Conservation (phyloP, 2,797 vertebrate species). For the Megalops cyprinoides region DNA sequence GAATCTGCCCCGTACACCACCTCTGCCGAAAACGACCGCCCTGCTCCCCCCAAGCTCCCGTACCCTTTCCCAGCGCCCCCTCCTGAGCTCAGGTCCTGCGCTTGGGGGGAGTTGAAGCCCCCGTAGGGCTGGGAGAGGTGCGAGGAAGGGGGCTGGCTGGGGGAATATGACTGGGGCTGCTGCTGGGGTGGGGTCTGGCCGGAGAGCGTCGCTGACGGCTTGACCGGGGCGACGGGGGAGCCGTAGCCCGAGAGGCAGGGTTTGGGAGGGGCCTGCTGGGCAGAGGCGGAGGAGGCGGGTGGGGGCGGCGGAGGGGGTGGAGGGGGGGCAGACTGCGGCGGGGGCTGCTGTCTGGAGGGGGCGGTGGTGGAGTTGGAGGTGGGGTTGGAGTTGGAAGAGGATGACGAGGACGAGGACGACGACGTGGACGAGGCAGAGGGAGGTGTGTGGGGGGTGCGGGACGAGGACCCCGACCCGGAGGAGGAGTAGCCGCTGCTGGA, state of each 20-base stretch:
- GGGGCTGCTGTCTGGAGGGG: constrained; percentile 72
- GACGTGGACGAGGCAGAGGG: constrained; percentile 73
- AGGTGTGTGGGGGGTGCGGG: constrained; percentile 67
- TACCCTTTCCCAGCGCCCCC: constrained; percentile 62
- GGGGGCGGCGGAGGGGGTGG: constrained; percentile 64
- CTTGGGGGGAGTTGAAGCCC: constrained; percentile 80
- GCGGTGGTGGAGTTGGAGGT: constrained; percentile 61
- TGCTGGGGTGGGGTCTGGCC: constrained; percentile 76
- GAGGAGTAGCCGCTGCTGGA: constrained; percentile 82
- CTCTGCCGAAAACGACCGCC: constrained; percentile 71
- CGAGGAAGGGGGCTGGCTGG: constrained; percentile 67
- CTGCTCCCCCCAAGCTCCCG: constrained; percentile 58
- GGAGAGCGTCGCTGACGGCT: constrained; percentile 73
- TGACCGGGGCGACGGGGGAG: constrained; percentile 72
- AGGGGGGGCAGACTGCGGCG: constrained; percentile 67
- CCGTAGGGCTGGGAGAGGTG: constrained; percentile 71
- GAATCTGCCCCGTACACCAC: constrained; percentile 72
- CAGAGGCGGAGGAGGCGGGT: constrained; percentile 60
- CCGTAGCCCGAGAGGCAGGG: constrained; percentile 69
- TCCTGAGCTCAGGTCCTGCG: constrained; percentile 77
- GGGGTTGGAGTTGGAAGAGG: constrained; percentile 72
- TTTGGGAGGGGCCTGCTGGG: constrained; percentile 67
- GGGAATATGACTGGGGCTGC: constrained; percentile 71
- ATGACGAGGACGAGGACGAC: constrained; percentile 70
- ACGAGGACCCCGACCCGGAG: constrained; percentile 64